Conservation (phyloP, 1,140 invertebrate genomes). For the Cydia amplana region DNA sequence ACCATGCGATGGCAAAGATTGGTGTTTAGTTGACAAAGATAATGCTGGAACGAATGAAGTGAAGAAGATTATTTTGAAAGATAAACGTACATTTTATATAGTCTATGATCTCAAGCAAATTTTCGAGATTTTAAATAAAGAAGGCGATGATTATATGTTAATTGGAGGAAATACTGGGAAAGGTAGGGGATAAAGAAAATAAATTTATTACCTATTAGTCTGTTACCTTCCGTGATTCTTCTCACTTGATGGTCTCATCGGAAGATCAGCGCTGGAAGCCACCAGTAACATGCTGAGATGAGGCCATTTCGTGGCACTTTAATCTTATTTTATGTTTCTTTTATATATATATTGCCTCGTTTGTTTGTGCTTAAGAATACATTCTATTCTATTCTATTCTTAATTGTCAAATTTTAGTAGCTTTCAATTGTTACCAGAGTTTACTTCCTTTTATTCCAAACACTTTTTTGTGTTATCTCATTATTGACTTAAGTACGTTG, state of each 20-base stretch:
- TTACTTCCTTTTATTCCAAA: background rate
- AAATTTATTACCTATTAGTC: too few species aligned
- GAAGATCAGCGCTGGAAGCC: too few species aligned
- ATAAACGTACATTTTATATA: constrained; percentile 56
- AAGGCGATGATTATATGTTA: constrained; percentile 35
- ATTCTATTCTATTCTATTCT: too few species aligned
- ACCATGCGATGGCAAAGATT: constrained; percentile 49
- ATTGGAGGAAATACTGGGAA: constrained; percentile 37
- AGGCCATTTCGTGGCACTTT: too few species aligned
- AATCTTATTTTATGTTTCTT: too few species aligned
- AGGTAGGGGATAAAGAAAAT: constrained; percentile 35
- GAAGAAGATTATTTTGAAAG: constrained; percentile 50
- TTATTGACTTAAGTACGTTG: background rate
- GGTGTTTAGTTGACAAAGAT: constrained; percentile 52
- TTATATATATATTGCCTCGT: too few species aligned
- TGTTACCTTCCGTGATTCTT: too few species aligned
- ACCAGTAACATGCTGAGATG: too few species aligned
- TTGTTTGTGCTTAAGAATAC: too few species aligned
- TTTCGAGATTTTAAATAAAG: constrained; percentile 46
- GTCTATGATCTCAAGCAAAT: constrained; percentile 49
- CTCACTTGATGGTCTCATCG: too few species aligned
- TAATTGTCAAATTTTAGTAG: background rate
- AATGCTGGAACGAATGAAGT: constrained; percentile 29
- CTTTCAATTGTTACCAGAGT: background rate
- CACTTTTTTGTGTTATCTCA: too few species aligned